These are phyloP conservation scores for Perca fluviatilis DNA, from an alignment of 2,113 vertebrate genomes.

Conservation along the genomic window DNA sequence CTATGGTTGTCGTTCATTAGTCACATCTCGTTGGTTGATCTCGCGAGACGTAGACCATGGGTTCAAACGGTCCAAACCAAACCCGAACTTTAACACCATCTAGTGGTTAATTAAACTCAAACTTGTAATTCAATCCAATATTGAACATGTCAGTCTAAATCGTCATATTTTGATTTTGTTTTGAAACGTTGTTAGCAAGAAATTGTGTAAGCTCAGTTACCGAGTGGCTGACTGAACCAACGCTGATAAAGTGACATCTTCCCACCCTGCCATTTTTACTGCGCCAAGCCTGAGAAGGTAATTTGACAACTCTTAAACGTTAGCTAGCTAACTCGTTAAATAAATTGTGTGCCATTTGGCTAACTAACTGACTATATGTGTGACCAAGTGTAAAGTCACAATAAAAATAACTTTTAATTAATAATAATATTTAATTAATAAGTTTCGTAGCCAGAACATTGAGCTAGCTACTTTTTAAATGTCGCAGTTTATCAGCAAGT, in stretches of 20 bases:
- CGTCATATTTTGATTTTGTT: not conserved
- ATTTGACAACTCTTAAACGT: not conserved
- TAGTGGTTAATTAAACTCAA: not conserved
- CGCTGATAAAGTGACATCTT: not conserved
- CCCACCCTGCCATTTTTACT: not conserved
- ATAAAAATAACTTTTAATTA: not conserved
- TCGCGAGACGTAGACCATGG: not conserved
- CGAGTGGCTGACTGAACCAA: not conserved
- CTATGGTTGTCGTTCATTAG: not conserved
- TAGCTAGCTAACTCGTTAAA: not conserved
- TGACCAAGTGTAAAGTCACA: no score
- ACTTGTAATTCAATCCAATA: not conserved
- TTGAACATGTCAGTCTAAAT: not conserved
- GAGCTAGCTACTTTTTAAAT: not conserved
- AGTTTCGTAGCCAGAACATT: not conserved
- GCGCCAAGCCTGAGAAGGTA: slow-evolving; percentile 6
- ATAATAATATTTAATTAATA: no score
- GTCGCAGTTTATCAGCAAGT: not conserved
- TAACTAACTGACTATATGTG: not conserved
- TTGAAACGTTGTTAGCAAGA: not conserved
- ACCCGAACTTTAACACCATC: not conserved
- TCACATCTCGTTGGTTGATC: not conserved
- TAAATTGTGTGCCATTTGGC: not conserved
- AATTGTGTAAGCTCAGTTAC: not conserved
- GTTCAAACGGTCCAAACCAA: not conserved